phyloP scores from a whole-genome alignment of 2,113 vertebrate species.

The Panthera leo region DNA sequence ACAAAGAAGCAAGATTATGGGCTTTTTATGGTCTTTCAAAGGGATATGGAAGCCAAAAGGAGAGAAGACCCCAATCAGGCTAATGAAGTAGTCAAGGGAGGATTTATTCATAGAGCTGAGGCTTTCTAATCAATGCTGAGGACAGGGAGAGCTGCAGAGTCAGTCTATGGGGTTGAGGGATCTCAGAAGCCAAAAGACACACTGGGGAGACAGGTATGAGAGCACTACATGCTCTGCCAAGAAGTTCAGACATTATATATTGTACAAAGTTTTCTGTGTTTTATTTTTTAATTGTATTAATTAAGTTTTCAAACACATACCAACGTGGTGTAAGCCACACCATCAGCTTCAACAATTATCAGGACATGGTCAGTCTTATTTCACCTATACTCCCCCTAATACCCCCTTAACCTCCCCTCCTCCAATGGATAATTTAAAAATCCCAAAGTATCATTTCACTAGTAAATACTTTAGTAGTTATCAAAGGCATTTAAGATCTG shows the following conservation, averaged over 20 bases:
- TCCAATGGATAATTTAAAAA: neutral
- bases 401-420: neutral
- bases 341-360: slow-evolving; percentile 13
- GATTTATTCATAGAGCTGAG: neutral
- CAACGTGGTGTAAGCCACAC: neutral
- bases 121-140: neutral
- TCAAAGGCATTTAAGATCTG: slow-evolving; percentile 26
- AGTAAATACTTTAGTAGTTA: slow-evolving; percentile 8
- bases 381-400: neutral
- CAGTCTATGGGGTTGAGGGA: neutral
- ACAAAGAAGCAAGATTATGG: neutral
- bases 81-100: neutral
- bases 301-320: slow-evolving; percentile 18
- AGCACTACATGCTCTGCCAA: neutral
- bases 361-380: neutral
- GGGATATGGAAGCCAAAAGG: neutral
- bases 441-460: slow-evolving; percentile 6
- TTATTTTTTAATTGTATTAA: neutral
- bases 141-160: neutral
- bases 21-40: neutral
- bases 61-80: neutral
- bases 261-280: neutral
- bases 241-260: neutral
- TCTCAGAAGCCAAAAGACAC: neutral
- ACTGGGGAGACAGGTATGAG: neutral